Percentiles rank a stretch among this genome's conserved stretches.
These are phyloP conservation scores for Petrolisthes manimaculis DNA, from an alignment of 2,888 invertebrate species.

Conservation along the genomic window DNA sequence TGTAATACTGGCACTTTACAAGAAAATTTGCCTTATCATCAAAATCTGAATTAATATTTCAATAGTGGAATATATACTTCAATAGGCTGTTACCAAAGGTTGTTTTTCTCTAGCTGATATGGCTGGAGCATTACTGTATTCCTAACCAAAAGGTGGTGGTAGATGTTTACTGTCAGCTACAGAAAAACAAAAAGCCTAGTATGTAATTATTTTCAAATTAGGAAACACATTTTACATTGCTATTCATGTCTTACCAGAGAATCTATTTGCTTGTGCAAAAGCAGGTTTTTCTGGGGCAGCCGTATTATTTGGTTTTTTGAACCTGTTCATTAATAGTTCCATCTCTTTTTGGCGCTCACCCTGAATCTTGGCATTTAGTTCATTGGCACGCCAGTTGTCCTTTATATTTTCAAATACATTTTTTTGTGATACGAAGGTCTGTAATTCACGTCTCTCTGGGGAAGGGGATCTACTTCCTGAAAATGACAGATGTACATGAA, in stretches of 20 bases:
- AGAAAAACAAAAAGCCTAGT: too few species aligned
- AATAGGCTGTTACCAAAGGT: too few species aligned
- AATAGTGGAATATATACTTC: too few species aligned
- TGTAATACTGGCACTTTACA: too few species aligned
- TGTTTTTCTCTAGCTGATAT: too few species aligned
- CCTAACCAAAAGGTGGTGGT: too few species aligned
- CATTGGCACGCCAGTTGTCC: conserved; percentile 58
- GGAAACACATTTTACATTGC: not conserved
- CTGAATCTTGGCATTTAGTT: conserved; percentile 45
- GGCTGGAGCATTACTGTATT: too few species aligned
- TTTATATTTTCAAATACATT: conserved; percentile 50
- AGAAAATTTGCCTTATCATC: too few species aligned
- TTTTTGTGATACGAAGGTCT: conserved; percentile 28
- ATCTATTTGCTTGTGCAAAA: not conserved
- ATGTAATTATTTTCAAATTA: not conserved
- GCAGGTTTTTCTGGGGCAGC: not conserved
- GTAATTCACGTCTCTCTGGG: not conserved
- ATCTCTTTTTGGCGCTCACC: conserved; percentile 57
- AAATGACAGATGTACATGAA: not conserved
- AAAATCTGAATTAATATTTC: too few species aligned
- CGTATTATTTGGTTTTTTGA: conserved; percentile 40
- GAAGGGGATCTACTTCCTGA: conserved; percentile 17
- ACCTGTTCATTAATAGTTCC: conserved; percentile 60
- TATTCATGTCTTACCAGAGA: conserved; percentile 1
- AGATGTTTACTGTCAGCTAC: too few species aligned